Evolutionary conservation across 2,888 invertebrate species (phyloP), one percentile per base, ranked within the genome.

Genomic region (Acleris sparsana): DNA sequence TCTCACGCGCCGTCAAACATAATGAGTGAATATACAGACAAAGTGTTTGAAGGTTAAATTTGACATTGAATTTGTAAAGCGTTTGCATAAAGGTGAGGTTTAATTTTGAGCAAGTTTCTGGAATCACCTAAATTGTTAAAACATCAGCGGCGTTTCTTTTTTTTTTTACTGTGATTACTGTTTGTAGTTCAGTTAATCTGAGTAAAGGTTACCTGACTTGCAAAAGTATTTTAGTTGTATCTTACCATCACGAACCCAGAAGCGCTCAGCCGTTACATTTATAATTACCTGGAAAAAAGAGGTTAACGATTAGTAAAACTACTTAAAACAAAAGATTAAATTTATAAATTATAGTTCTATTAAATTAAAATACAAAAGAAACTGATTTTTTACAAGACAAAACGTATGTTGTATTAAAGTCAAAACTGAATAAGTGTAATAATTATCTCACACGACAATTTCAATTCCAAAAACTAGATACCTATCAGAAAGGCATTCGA

Each of bases 221-320:
- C 25, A 13, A 4, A 33, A 33, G 11, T 11, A n/a, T 6, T 7
- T 16, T 46, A 46, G 16, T 20, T 6, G 13, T n/a, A 43, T 39
- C 55, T 55, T 17, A 43, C 43, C 55, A 22, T 43, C 16, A 22
- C 43, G 16, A 22, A 6, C 16, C 1, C 6, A 17, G 29, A 39
- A 53, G 3, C 13, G n/a, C 9, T 18, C 43, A 43, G 18, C 7
- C 55, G 16, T 22, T 17, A 3, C 22, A 2, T 3, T 49, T 43
- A 48, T 62, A 64, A 69, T 72, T 70, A 74, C 74, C 74, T 74
- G 74, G 51, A 74, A 73, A 69, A 73, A 72, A 64, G 61, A 68
- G 62, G 13, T 13, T 7, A 33, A 62, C 62, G 18, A 51, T 70
- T 53, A 69, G 64, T 68, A 20, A 63, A 62, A 60, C 2, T n/a